Evolutionary conservation across 2,797 vertebrate species (phyloP), one percentile per base, ranked within the genome.

Genomic region (Oceanodroma leucorhoa): DNA sequence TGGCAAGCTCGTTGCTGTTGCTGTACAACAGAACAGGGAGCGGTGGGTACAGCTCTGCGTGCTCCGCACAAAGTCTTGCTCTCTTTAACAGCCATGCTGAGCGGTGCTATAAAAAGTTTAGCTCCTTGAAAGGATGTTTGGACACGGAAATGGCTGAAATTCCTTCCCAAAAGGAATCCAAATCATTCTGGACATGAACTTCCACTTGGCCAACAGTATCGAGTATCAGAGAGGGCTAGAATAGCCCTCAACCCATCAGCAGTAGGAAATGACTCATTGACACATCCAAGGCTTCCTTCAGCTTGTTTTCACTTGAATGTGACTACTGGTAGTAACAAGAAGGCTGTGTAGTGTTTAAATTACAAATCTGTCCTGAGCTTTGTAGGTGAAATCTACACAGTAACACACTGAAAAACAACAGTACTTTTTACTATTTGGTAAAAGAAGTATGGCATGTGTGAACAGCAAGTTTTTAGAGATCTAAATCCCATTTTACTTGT

Each of bases 341-440:
- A 22, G 3, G 54, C 48, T 38, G 40, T 5, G 41, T 3, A 40
- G 38, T 1, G 3, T 48, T 45, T 6, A 11, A n/a, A 18, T 30
- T 2, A 13, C n/a, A 78, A 43, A 62, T 9, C 69, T 43, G 6
- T 8, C 27, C n/a, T 11, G 14, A 27, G 62, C 26, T 66, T 43
- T 36, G 1, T 8, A 1, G 11, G 7, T 24, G 38, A 41, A 16
- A 41, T 23, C 6, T 4, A 16, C 11, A 22, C 20, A 21, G 5
- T 9, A 23, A 32, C 16, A 6, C 10, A 15, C 2, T 16, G 16
- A 8, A 53, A 15, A 22, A 1, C 48, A 34, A 1, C 8, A 4
- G 2, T 9, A 18, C n/a, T 58, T 34, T 5, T 3, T 11, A 3
- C 14, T 22, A 2, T 9, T 24, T 38, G 29, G 19, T 46, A 1